Evolutionary conservation across 2,113 vertebrate species (phyloP).

Genomic region (Casuarius casuarius): DNA sequence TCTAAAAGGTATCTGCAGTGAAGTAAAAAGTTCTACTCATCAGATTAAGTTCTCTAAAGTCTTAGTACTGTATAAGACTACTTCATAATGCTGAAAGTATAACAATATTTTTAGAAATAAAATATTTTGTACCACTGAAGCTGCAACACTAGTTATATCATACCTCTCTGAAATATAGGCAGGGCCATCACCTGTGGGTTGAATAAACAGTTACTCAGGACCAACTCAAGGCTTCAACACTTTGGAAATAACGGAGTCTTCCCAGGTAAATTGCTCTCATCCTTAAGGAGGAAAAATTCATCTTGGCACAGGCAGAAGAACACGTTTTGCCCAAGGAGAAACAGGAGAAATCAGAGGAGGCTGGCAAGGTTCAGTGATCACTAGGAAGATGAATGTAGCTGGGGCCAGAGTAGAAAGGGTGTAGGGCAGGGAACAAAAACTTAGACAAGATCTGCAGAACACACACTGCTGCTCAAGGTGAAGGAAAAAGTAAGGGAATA

Average conservation of each 20-base stretch:
- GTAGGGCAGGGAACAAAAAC: not conserved
- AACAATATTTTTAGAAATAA: not conserved
- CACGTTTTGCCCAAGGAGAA: not conserved
- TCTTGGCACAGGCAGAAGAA: not conserved
- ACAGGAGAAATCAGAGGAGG: not conserved
- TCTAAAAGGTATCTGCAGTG: not conserved
- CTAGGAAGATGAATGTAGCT: accelerated
- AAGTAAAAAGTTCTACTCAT: not conserved
- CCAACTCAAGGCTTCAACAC: not conserved
- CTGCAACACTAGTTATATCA: not conserved
- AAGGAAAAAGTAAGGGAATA: accelerated
- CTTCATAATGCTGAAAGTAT: not conserved
- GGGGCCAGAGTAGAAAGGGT: not conserved
- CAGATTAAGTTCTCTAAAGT: not conserved
- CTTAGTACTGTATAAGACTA: not conserved
- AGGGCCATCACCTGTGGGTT: not conserved
- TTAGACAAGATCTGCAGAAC: not conserved
- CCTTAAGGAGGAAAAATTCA: not conserved
- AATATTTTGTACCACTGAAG: not conserved
- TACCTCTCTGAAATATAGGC: not conserved
- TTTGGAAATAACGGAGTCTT: not conserved
- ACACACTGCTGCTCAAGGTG: not conserved
- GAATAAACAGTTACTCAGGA: not conserved
- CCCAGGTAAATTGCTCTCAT: not conserved
- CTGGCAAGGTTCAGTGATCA: not conserved